Conservation (phyloP, 2,888 invertebrate genomes). For the Apamea crenata region DNA sequence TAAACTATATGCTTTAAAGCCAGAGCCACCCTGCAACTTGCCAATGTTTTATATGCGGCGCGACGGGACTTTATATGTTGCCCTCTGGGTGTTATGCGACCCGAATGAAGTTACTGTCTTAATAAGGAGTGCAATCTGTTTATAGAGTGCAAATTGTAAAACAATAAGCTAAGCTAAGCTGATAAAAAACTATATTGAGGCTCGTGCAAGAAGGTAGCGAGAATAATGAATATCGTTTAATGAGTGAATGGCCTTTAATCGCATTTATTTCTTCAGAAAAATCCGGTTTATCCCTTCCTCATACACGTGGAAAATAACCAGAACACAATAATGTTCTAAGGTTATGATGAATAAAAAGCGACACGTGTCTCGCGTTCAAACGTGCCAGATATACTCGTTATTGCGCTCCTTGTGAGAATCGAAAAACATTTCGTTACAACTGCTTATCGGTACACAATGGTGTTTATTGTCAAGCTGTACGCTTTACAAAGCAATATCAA, state of each 20-base stretch:
- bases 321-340: constrained; percentile 54
- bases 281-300: neutral
- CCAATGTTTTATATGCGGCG: constrained; percentile 48
- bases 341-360: constrained; percentile 72
- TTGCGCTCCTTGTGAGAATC: constrained; percentile 62
- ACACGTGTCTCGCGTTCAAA: constrained; percentile 71
- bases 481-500: constrained; percentile 67
- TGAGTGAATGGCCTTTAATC: neutral
- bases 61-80: constrained; percentile 41
- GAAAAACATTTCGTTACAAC: constrained; percentile 67
- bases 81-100: constrained; percentile 37
- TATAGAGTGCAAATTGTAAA: constrained; percentile 28
- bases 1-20: constrained; percentile 41
- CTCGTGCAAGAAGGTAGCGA: neutral
- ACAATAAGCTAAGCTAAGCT: constrained; percentile 3
- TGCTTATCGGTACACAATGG: constrained; percentile 69
- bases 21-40: constrained; percentile 46
- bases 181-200: constrained; percentile 12
- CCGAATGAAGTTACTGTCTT: constrained; percentile 39
- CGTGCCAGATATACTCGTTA: constrained; percentile 60
- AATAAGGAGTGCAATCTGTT: constrained; percentile 39
- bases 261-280: constrained; percentile 4
- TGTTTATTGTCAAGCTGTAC: constrained; percentile 71
- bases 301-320: constrained; percentile 13
- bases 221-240: neutral